phyloP scores from a whole-genome alignment of 53 echinoderm and acorn worm genomes.

The Echinometra lucunter region DNA sequence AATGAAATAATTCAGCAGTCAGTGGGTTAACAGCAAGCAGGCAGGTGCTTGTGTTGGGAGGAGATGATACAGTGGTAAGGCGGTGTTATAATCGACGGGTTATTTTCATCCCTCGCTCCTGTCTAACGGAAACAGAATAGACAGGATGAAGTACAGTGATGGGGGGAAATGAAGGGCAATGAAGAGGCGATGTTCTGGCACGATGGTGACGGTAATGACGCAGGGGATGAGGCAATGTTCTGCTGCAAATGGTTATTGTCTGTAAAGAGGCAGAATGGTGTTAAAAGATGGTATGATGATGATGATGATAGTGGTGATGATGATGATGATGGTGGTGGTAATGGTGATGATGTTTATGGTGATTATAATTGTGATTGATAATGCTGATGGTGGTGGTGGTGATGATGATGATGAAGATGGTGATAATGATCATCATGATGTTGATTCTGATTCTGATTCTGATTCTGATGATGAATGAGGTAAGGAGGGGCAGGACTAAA shows the following conservation, averaged over 20 bases:
- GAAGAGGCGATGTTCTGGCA: neutral
- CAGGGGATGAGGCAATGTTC: neutral
- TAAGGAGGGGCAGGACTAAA: neutral
- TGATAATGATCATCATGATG: too few relatives aligned
- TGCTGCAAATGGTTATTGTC: neutral
- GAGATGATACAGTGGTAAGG: neutral
- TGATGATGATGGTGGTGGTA: too few relatives aligned
- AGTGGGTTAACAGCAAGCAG: neutral
- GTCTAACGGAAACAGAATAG: neutral
- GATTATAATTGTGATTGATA: too few relatives aligned
- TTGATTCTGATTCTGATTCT: too few relatives aligned
- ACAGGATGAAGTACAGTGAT: neutral
- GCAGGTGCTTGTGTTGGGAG: neutral
- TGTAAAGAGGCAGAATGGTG: too few relatives aligned
- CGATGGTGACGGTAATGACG: neutral
- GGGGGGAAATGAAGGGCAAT: conserved; percentile 7
- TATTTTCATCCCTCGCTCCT: neutral
- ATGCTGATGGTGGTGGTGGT: too few relatives aligned
- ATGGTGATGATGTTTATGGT: neutral
- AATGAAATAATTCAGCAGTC: too few relatives aligned
- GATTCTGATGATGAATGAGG: neutral
- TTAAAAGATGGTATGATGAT: neutral
- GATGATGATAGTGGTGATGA: neutral
- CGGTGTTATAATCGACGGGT: conserved; percentile 10
- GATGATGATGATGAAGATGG: too few relatives aligned